Conservation (phyloP, 1,140 invertebrate species). For the Sycophaga agraensis region DNA sequence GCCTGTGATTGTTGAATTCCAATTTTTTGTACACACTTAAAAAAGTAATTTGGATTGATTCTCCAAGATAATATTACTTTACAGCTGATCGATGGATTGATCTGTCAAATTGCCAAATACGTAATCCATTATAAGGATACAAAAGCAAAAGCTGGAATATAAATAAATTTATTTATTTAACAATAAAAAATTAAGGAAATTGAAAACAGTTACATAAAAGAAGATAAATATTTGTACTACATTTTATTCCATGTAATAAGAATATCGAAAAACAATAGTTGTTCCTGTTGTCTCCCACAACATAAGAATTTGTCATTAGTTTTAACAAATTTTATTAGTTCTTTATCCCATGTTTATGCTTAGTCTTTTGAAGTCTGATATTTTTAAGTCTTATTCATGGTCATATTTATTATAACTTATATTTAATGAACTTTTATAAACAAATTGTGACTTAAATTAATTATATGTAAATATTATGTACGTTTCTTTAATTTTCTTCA, state of each 20-base stretch:
- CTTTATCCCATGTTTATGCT: constrained; percentile 4
- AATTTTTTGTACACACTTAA: constrained; percentile 6
- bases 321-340: constrained; percentile 15
- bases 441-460: constrained; percentile 16
- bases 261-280: constrained; percentile 6
- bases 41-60: constrained; percentile 11
- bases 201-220: constrained; percentile 8
- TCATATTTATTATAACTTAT: constrained; percentile 25
- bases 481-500: constrained; percentile 9
- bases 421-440: constrained; percentile 3
- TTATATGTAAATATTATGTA: not conserved
- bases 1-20: constrained; percentile 20
- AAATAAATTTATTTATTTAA: no score
- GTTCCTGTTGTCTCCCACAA: constrained; percentile 25
- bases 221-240: not conserved
- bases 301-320: constrained; percentile 6
- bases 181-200: constrained; percentile 1
- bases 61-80: constrained; percentile 27
- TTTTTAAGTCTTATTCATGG: constrained; percentile 16
- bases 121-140: constrained; percentile 14
- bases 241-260: not conserved
- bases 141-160: not conserved
- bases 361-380: constrained; percentile 30
- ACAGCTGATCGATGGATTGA: constrained; percentile 25
- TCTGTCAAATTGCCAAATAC: constrained; percentile 28